A percentile compares a stretch with the other conserved stretches of the same genome.
Conservation (phyloP, 2,797 vertebrate genomes). For the Muraenolepis orangiensis region DNA sequence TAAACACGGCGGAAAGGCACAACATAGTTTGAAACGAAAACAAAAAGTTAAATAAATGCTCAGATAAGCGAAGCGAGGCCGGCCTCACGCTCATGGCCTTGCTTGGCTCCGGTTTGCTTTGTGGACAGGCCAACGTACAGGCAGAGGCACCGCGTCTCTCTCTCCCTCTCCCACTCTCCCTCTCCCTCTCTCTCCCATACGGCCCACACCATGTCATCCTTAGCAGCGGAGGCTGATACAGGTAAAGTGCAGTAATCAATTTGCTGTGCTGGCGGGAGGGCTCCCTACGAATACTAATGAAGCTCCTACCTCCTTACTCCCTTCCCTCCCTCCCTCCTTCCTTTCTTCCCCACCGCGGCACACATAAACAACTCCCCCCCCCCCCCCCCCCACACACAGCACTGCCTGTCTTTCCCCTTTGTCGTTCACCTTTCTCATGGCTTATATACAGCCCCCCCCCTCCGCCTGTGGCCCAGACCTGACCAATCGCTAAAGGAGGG, state of each 20-base stretch:
- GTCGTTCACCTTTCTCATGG: constrained; percentile 70
- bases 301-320: constrained; percentile 47
- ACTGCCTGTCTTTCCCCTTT: constrained; percentile 50
- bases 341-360: constrained; percentile 7
- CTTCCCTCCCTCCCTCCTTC: too few species aligned
- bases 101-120: not conserved
- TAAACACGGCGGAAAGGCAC: not conserved
- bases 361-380: not conserved
- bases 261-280: constrained; percentile 90
- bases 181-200: not conserved
- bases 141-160: constrained; percentile 30
- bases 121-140: constrained; percentile 49
- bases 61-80: constrained; percentile 9
- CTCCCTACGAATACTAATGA: constrained; percentile 93
- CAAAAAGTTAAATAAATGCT: constrained; percentile 16
- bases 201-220: constrained; percentile 85
- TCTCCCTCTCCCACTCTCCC: not conserved
- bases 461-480: constrained; percentile 78
- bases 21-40: not conserved
- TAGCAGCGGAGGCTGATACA: constrained; percentile 91
- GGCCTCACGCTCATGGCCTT: not conserved
- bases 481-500: constrained; percentile 85
- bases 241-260: constrained; percentile 98
- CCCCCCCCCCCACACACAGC: not conserved
- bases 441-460: constrained; percentile 72